Conservation (phyloP, 2,888 invertebrate genomes). For the Hofmannophila pseudospretella region DNA sequence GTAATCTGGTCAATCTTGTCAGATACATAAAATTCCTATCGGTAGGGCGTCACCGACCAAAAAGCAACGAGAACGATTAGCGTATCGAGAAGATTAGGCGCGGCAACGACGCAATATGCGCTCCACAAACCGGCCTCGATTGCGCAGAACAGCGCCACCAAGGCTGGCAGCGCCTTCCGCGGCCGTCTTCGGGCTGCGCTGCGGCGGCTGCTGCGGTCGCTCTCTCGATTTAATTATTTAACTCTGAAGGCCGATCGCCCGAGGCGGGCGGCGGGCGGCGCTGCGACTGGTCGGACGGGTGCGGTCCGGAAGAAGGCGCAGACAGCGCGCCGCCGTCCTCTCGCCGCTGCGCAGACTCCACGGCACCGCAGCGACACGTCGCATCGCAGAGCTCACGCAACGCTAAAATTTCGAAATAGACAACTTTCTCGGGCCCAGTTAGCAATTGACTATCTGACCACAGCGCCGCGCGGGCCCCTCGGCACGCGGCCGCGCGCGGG, state of each 20-base stretch:
- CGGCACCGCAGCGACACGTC: slow-evolving; percentile 71
- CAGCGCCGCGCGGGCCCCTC: slow-evolving; percentile 32
- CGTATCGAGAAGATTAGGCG: slow-evolving; percentile 57
- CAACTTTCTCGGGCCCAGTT: slow-evolving; percentile 67
- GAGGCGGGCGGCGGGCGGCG: slow-evolving; percentile 68
- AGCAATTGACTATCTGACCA: slow-evolving; percentile 54
- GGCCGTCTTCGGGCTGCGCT: slow-evolving; percentile 47
- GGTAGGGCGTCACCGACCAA: slow-evolving; percentile 40
- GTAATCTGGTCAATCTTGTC: slow-evolving; percentile 5
- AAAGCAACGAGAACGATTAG: slow-evolving; percentile 34
- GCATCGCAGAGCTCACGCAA: slow-evolving; percentile 61
- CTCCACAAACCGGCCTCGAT: slow-evolving; percentile 68
- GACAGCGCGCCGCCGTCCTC: slow-evolving; percentile 68
- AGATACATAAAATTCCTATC: slow-evolving; percentile 19
- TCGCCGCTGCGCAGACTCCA: slow-evolving; percentile 62
- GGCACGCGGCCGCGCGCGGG: slow-evolving; percentile 29
- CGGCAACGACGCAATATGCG: slow-evolving; percentile 60
- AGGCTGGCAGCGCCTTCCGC: slow-evolving; percentile 72
- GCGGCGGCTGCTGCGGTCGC: slow-evolving; percentile 39
- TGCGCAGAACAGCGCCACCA: slow-evolving; percentile 74
- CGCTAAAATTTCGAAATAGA: slow-evolving; percentile 71
- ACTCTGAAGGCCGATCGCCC: slow-evolving; percentile 74
- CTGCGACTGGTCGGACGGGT: slow-evolving; percentile 75
- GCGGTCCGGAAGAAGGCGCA: slow-evolving; percentile 70
- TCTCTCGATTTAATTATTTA: slow-evolving; percentile 73